Percentiles rank a stretch among this genome's conserved stretches.
Conservation (phyloP, 2,113 vertebrate genomes). For the Cygnus buccinator region DNA sequence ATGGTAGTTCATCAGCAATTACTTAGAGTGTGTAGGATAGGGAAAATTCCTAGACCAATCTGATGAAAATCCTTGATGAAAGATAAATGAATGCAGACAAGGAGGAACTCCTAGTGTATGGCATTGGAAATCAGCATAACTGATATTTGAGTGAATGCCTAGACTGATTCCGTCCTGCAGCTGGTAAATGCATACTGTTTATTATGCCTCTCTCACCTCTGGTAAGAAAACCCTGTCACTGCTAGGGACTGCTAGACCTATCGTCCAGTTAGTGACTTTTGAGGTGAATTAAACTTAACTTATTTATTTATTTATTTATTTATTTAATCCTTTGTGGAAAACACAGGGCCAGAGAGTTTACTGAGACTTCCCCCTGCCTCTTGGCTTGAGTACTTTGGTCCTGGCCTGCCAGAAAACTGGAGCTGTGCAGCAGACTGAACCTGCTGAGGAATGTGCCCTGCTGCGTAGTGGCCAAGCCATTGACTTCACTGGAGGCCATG, state of each 20-base stretch:
- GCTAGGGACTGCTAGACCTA: background rate
- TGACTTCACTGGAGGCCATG: background rate
- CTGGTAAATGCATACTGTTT: background rate
- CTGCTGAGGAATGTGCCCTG: background rate
- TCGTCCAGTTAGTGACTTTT: background rate
- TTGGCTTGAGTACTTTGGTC: background rate
- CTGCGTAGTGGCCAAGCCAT: background rate
- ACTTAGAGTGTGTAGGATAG: accelerated
- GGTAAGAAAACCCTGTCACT: accelerated
- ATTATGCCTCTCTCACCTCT: background rate
- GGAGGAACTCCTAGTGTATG: background rate
- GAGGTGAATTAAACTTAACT: background rate
- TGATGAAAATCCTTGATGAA: background rate
- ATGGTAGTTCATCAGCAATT: background rate
- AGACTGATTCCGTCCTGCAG: background rate
- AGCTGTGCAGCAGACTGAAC: background rate
- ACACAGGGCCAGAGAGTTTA: background rate
- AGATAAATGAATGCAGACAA: background rate
- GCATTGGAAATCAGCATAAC: background rate
- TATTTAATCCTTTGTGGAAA: background rate
- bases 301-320: background rate
- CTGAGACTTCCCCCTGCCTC: background rate
- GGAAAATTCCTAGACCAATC: background rate
- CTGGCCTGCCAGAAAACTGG: background rate
- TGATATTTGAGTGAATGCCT: background rate